A percentile compares a stretch with the other conserved stretches of the same genome.
Evolutionary conservation across 2,888 invertebrate genomes (phyloP).

Genomic region (Monochamus alternatus): DNA sequence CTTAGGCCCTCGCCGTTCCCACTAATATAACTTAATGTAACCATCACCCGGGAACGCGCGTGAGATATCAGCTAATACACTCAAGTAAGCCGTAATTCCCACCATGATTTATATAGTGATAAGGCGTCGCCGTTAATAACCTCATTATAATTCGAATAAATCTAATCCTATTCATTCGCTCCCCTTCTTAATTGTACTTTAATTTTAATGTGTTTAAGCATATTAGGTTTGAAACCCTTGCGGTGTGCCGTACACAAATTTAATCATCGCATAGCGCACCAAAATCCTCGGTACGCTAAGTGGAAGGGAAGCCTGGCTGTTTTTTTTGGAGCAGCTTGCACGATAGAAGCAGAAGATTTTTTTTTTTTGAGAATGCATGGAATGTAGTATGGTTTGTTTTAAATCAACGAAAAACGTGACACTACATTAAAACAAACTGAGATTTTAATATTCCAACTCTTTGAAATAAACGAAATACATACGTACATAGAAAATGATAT

Average conservation of each 20-base stretch:
- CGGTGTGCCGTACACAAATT: slow-evolving; percentile 1
- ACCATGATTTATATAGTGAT: background rate
- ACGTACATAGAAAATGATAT: no score
- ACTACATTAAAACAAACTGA: no score
- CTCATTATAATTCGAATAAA: slow-evolving; percentile 5
- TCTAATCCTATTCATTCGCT: slow-evolving; percentile 22
- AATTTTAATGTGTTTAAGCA: slow-evolving; percentile 24
- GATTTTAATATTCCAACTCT: no score
- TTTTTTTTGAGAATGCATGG: no score
- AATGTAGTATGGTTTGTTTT: no score
- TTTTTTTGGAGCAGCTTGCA: no score
- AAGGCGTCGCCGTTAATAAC: slow-evolving; percentile 2
- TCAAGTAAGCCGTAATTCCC: background rate
- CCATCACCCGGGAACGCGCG: slow-evolving; percentile 7
- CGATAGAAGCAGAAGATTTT: no score
- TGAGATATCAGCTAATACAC: background rate
- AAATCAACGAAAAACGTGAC: no score
- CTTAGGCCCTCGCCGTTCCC: no score
- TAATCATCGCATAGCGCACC: background rate
- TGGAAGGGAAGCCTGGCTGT: background rate
- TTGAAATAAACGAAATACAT: no score
- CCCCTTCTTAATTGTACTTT: slow-evolving; percentile 18
- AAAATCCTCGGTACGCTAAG: background rate
- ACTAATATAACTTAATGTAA: slow-evolving; percentile 1
- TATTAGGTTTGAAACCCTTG: slow-evolving; percentile 6